Base-by-base conservation (phyloP, 2,888 invertebrate species). In the Pristionchus arcanus region DNA sequence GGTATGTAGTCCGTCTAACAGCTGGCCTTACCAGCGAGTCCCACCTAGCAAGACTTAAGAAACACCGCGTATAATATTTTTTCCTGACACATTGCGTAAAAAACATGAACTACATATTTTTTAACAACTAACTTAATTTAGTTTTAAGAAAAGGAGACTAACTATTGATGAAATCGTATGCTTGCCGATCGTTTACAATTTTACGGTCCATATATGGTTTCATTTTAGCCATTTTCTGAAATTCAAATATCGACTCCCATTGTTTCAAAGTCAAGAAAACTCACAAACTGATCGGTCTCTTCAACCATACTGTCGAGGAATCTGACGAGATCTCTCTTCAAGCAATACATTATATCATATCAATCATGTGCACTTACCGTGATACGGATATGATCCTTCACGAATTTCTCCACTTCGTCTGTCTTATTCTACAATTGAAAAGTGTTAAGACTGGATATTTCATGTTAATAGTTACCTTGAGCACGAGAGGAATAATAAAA, bases 401-500 rank as follows among this genome's bases (percentile, higher is more conserved):
- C 2, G 59, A 59, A 85, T 85, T 85, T 34, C 25, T 59, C 59
- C 34, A 85, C 49, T 34, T 85, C 59, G 11, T 85, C 59, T 59
- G 31, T 31, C 84, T 37, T 55, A 19, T 59, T 37, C 84, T 85
- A 21, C 21, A 85, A 53, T 49, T 1, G 2, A 53, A 53, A 53
- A 15, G 3, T 59, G 11, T 21, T 55, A 55, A 55, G 13, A 55
- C 42, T 15, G 16, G 19, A 7, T 15, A 15, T 31, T 28, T 19
- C 2, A 31, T 77, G 34, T 42, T 31, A 0, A 31, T 63, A 21
- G 15, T 87, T 25, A 88, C 87, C 74, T 88, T n/a, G 28, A 88
- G 87, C 31, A 88, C 1, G 1, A 49, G 19, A 19, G 87, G 87
- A 88, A 88, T 74, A 42, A 88, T 16, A 55, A 88, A 88, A 16